Base-by-base conservation (phyloP, 2,888 invertebrate species). In the Synanthedon andrenaeformis region DNA sequence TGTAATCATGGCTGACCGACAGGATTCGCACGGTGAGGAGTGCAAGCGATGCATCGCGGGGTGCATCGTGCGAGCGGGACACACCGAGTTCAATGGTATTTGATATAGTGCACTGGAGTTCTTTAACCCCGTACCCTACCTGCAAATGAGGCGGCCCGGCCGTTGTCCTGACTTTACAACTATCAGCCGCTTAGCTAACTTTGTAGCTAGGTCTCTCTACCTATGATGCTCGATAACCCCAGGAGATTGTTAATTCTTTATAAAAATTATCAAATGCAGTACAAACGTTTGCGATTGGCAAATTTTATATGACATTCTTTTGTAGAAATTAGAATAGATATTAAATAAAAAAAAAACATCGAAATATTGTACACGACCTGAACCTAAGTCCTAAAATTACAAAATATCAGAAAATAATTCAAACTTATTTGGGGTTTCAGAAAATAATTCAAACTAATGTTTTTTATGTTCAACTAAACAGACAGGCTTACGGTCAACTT, bases 71-170 rank as follows among this genome's bases (percentile, higher is more conserved):
- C 62, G 78, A 86, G 76, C 61, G 74, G 64, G 85, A 85, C 71
- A 61, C 67, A 68, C 72, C 66, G 79, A 82, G 85, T 88, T 88
- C 88, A 88, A 82, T 85, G 88, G 84, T 86, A 86, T 86, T 86
- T 84, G 84, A 88, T 86, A 83, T 87, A 86, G 85, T 87, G 83
- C 87, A 89, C 70, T 68, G 69, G 77, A 85, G 87, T 88, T 89
- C 88, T 79, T 86, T 87, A 85, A 85, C 85, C 88, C 83, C 83
- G 82, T 88, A 88, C 86, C 88, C 88, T 88, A 88, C 87, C 88
- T 84, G 86, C 84, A 83, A 84, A 82, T 82, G 85, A 85, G 88
- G 87, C 82, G 73, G 80, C 71, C 67, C 78, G 88, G 88, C 81
- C 88, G 79, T 82, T 86, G 88, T 88, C 87, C 85, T 85, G 76